These are phyloP conservation scores for Plusia festucae DNA, from an alignment of 2,888 invertebrate genomes.

Conservation along the genomic window DNA sequence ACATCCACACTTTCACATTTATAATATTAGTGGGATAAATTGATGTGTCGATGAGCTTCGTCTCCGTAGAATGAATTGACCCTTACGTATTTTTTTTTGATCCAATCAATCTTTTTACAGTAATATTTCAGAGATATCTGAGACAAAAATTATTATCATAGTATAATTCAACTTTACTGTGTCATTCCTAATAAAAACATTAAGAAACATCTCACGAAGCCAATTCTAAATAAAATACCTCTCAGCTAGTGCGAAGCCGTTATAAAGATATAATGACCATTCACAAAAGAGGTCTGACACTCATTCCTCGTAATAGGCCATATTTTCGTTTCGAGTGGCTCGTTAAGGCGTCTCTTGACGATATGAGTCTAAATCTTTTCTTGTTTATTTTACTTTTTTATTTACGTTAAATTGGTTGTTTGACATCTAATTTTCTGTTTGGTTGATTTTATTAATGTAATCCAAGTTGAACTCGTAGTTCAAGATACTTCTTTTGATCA, in stretches of 20 bases:
- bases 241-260: conserved; percentile 17
- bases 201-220: conserved; percentile 6
- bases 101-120: too few species aligned
- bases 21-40: too few species aligned
- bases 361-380: conserved; percentile 22
- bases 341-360: conserved; percentile 35
- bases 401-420: conserved; percentile 9
- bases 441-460: not conserved
- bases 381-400: conserved; percentile 25
- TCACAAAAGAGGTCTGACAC: conserved; percentile 31
- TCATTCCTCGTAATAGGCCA: conserved; percentile 31
- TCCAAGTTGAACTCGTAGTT: not conserved
- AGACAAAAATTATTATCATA: too few species aligned
- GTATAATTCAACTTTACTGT: not conserved
- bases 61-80: too few species aligned
- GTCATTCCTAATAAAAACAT: not conserved
- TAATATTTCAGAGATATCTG: too few species aligned
- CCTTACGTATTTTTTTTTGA: too few species aligned
- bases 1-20: too few species aligned
- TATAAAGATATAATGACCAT: conserved; percentile 27
- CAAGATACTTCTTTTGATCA: too few species aligned
- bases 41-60: too few species aligned
- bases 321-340: conserved; percentile 42
- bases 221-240: conserved; percentile 19
- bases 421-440: conserved; percentile 9